Evolutionary conservation across 2,888 invertebrate species (phyloP).

Genomic region (Drosophila pseudotakahashii): DNA sequence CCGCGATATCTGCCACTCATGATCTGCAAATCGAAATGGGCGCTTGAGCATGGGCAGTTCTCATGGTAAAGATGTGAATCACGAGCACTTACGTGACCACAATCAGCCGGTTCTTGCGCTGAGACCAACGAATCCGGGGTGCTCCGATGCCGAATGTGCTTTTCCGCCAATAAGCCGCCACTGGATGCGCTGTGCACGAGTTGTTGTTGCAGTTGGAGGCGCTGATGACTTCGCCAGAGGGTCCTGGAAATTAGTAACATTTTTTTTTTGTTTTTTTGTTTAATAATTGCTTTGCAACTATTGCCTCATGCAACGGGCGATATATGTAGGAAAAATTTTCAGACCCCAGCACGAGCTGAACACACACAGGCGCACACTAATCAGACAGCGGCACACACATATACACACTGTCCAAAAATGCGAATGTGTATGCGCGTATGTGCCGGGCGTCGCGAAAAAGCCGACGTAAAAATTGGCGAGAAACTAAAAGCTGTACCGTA

Average conservation of each 20-base stretch:
- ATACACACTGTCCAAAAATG: slow-evolving; percentile 19
- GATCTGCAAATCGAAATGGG: slow-evolving; percentile 52
- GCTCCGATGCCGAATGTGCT: slow-evolving; percentile 29
- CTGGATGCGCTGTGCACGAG: slow-evolving; percentile 24
- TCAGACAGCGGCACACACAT: slow-evolving; percentile 35
- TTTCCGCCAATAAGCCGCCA: slow-evolving; percentile 31
- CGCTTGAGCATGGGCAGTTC: slow-evolving; percentile 4
- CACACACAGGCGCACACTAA: slow-evolving; percentile 25
- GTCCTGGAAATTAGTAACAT: slow-evolving; percentile 80
- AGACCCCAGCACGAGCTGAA: slow-evolving; percentile 59
- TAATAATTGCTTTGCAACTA: slow-evolving; percentile 17
- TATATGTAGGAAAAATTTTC: slow-evolving; percentile 33
- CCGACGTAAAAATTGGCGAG: slow-evolving; percentile 56
- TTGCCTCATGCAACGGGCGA: slow-evolving; percentile 33
- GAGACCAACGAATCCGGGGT: slow-evolving; percentile 24
- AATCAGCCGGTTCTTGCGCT: slow-evolving; percentile 42
- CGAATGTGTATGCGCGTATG: slow-evolving; percentile 30
- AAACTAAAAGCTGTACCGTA: slow-evolving; percentile 34
- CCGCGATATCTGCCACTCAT: slow-evolving; percentile 80
- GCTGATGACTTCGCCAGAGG: slow-evolving; percentile 62
- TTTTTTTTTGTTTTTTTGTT: slow-evolving; percentile 30
- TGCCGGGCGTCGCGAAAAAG: slow-evolving; percentile 75
- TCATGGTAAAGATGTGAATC: slow-evolving; percentile 1
- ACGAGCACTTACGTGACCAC: slow-evolving; percentile 74
- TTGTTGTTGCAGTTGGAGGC: slow-evolving; percentile 50